Conservation (phyloP, 2,888 invertebrate genomes). For the Conchocele bisecta region DNA sequence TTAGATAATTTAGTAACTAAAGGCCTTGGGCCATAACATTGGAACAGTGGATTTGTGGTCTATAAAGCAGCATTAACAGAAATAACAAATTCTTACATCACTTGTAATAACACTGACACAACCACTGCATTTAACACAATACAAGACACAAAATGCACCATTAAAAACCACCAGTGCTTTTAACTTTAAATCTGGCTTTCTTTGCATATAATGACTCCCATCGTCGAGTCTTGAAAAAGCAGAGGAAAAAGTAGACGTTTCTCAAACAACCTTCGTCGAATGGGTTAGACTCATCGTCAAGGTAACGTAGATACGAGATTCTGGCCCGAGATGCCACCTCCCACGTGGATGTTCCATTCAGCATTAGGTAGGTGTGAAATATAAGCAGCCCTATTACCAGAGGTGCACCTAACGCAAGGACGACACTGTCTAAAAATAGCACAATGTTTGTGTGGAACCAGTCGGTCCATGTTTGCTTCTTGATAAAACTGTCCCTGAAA, state of each 20-base stretch:
- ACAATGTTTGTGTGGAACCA: conserved; percentile 77
- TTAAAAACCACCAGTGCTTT: no score
- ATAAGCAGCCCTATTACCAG: conserved; percentile 73
- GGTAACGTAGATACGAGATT: conserved; percentile 81
- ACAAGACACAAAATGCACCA: no score
- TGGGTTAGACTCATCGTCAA: conserved; percentile 80
- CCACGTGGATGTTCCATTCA: conserved; percentile 81
- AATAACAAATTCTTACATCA: no score
- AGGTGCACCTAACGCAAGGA: conserved; percentile 74
- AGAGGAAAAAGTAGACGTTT: conserved; percentile 78
- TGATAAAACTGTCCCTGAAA: conserved; percentile 73
- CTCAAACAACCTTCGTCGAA: conserved; percentile 80
- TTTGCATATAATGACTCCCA: conserved; percentile 77
- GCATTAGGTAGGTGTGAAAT: conserved; percentile 81
- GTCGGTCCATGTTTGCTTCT: conserved; percentile 66
- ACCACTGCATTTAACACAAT: no score
- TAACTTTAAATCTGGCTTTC: conserved; percentile 59
- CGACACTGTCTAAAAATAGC: conserved; percentile 73
- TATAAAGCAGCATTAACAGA: no score
- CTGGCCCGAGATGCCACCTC: conserved; percentile 80
- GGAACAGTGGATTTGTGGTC: no score
- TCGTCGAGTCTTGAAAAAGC: conserved; percentile 62
- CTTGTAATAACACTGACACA: no score
- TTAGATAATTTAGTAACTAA: no score
- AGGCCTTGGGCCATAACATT: no score